Conservation (phyloP, 2,888 invertebrate species). For the Diadegma fenestrale region DNA sequence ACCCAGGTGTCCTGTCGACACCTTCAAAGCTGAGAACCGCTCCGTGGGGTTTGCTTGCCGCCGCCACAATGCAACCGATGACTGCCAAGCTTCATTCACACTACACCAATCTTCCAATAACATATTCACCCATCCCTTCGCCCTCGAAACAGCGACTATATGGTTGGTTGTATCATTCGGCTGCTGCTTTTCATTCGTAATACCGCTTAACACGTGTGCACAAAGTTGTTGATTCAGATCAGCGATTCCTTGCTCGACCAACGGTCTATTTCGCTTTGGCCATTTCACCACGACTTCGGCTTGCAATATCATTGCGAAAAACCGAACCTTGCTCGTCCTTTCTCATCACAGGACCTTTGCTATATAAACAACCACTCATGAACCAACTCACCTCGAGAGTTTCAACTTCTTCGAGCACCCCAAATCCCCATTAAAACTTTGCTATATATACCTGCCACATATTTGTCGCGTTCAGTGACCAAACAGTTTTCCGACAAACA, state of each 20-base stretch:
- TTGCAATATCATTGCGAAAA: slow-evolving; percentile 37
- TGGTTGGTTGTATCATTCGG: neutral
- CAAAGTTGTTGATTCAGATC: slow-evolving; percentile 23
- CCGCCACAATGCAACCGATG: slow-evolving; percentile 59
- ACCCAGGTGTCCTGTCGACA: slow-evolving; percentile 82
- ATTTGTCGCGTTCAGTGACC: slow-evolving; percentile 36
- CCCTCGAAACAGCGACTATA: neutral
- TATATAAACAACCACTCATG: slow-evolving; percentile 40
- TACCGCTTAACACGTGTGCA: slow-evolving; percentile 22
- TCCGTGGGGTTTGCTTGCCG: slow-evolving; percentile 57
- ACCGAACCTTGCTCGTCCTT: neutral
- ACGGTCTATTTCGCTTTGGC: slow-evolving; percentile 28
- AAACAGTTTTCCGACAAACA: slow-evolving; percentile 49
- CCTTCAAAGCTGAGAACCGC: slow-evolving; percentile 77
- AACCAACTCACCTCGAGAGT: slow-evolving; percentile 32
- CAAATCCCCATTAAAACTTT: slow-evolving; percentile 6
- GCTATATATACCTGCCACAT: neutral
- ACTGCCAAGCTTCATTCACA: slow-evolving; percentile 59
- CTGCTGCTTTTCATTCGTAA: slow-evolving; percentile 1
- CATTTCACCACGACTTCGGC: slow-evolving; percentile 29
- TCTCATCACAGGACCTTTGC: slow-evolving; percentile 19
- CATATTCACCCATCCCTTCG: slow-evolving; percentile 8
- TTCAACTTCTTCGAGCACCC: neutral
- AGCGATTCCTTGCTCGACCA: slow-evolving; percentile 59
- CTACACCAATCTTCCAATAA: slow-evolving; percentile 14